A percentile compares a stretch with the other conserved stretches of the same genome.
Evolutionary conservation across 2,797 vertebrate genomes (phyloP).

Genomic region (Sylvia borin): DNA sequence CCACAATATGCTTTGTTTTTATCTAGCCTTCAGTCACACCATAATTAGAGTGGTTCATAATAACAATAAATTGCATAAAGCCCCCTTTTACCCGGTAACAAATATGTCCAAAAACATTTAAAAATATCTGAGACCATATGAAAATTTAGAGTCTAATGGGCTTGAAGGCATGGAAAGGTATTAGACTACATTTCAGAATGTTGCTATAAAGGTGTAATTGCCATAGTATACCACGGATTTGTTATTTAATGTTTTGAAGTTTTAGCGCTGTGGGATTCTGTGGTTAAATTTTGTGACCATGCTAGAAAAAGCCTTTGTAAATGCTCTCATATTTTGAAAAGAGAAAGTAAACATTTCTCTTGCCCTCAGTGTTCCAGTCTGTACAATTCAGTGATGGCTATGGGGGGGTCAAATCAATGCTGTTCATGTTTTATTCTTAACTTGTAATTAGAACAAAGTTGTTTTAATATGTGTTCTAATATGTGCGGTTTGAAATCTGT

Average conservation of each 20-base stretch:
- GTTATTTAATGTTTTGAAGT: neutral
- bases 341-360: neutral
- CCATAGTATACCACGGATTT: too few species aligned
- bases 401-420: neutral
- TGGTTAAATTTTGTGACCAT: neutral
- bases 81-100: fast-evolving
- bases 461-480: neutral
- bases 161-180: neutral
- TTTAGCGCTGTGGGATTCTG: neutral
- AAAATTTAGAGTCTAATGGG: neutral
- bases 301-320: neutral
- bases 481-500: neutral
- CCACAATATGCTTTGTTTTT: neutral
- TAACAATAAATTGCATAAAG: neutral
- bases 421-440: neutral
- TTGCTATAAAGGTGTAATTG: neutral
- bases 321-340: neutral
- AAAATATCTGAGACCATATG: neutral
- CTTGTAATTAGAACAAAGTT: neutral
- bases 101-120: neutral
- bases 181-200: neutral
- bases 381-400: neutral
- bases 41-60: neutral
- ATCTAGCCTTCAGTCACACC: neutral
- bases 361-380: neutral